Conservation (phyloP, 1,140 invertebrate genomes). For the Neodiprion fabricii region DNA sequence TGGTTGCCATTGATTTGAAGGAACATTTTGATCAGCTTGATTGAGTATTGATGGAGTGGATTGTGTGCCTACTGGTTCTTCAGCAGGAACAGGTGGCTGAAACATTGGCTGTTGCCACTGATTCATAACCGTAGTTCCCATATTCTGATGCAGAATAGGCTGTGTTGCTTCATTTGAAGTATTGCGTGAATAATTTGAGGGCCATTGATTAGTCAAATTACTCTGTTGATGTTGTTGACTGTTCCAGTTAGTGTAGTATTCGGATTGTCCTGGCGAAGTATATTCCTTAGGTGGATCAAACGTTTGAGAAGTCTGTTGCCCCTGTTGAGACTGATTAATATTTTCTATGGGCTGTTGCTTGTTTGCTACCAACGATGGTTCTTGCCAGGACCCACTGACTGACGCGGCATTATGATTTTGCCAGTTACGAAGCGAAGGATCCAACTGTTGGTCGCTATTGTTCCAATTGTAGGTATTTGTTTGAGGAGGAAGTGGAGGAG, state of each 20-base stretch:
- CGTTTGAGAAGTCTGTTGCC: not conserved
- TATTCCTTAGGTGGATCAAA: not conserved
- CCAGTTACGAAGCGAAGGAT: constrained; percentile 33
- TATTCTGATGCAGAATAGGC: constrained; percentile 24
- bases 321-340: not conserved
- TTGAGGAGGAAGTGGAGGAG: constrained; percentile 16
- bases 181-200: constrained; percentile 13
- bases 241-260: not conserved
- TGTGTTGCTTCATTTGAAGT: constrained; percentile 13
- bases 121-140: constrained; percentile 18
- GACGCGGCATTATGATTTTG: constrained; percentile 39
- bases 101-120: constrained; percentile 32
- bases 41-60: constrained; percentile 8
- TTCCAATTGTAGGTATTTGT: constrained; percentile 49
- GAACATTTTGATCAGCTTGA: constrained; percentile 24
- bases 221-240: not conserved
- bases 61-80: not conserved
- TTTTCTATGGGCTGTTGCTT: constrained; percentile 1
- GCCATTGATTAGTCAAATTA: constrained; percentile 9
- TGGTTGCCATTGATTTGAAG: constrained; percentile 37
- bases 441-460: not conserved
- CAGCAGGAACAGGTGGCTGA: constrained; percentile 12
- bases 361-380: not conserved
- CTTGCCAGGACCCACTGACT: constrained; percentile 37
- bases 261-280: not conserved